Percentiles rank a stretch among this genome's conserved stretches.
Evolutionary conservation across 2,888 invertebrate species (phyloP).

Genomic region (Callyntrura sp.): DNA sequence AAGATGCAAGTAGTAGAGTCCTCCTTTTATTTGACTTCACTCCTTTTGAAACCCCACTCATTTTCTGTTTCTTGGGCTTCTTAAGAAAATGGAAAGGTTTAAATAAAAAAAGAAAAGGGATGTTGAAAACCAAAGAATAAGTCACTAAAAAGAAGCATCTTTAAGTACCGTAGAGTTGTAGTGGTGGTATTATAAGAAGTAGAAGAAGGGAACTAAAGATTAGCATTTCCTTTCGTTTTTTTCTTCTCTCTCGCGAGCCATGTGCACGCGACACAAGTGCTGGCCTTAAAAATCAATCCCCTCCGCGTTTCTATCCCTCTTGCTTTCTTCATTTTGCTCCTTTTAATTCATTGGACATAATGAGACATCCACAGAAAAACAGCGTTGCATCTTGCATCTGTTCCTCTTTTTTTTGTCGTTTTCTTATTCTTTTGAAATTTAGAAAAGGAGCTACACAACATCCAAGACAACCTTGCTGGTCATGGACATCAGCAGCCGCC

Average conservation of each 20-base stretch:
- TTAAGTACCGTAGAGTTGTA: too few species aligned
- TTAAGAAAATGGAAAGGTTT: constrained; percentile 68
- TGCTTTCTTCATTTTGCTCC: constrained; percentile 12
- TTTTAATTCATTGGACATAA: constrained; percentile 54
- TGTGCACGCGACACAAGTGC: constrained; percentile 79
- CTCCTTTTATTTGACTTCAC: neutral
- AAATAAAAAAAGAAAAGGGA: constrained; percentile 25
- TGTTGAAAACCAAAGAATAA: too few species aligned
- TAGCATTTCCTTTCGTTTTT: constrained; percentile 69
- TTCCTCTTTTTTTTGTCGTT: constrained; percentile 56
- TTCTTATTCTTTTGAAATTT: too few species aligned
- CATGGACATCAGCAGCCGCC: constrained; percentile 28
- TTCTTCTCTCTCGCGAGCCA: constrained; percentile 58
- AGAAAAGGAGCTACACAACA: too few species aligned
- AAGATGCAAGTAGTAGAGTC: too few species aligned
- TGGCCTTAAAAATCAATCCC: constrained; percentile 69
- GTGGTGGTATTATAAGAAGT: neutral
- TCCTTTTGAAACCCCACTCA: neutral
- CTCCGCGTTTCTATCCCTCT: constrained; percentile 8
- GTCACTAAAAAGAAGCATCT: neutral
- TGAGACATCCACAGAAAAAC: constrained; percentile 60
- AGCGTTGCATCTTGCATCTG: constrained; percentile 73
- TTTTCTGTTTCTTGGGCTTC: neutral
- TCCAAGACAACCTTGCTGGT: constrained; percentile 71
- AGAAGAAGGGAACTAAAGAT: constrained; percentile 63